These are phyloP conservation scores for Aselliscus stoliczkanus DNA, from an alignment of 2,797 vertebrate genomes.

Conservation along the genomic window DNA sequence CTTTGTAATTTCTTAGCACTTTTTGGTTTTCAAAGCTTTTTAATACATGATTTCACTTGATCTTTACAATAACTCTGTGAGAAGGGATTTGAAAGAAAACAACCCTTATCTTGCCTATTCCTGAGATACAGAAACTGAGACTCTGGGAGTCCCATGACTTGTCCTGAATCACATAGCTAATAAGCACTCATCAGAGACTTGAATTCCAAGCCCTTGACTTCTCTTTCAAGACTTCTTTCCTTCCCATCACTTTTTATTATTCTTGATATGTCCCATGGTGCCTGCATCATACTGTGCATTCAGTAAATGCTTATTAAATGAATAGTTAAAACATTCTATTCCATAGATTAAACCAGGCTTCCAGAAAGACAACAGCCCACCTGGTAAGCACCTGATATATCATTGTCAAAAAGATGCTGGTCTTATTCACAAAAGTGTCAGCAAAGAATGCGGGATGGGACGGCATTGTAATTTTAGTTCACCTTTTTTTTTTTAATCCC, in stretches of 20 bases:
- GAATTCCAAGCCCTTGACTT: background rate
- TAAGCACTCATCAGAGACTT: background rate
- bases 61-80: background rate
- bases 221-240: background rate
- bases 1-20: background rate
- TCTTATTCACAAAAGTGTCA: background rate
- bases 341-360: background rate
- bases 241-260: background rate
- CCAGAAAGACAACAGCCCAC: background rate
- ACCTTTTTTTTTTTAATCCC: background rate
- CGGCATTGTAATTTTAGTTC: background rate
- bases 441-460: background rate
- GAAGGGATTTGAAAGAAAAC: background rate
- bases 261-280: background rate
- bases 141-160: background rate
- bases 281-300: background rate
- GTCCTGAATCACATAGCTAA: background rate
- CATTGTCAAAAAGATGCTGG: background rate
- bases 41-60: background rate
- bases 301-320: background rate
- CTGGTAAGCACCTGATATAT: background rate
- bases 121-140: background rate
- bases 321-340: background rate
- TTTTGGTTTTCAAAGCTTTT: background rate
- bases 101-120: background rate